phyloP scores from a whole-genome alignment of 1,140 invertebrate genomes.

The Euura lappo region DNA sequence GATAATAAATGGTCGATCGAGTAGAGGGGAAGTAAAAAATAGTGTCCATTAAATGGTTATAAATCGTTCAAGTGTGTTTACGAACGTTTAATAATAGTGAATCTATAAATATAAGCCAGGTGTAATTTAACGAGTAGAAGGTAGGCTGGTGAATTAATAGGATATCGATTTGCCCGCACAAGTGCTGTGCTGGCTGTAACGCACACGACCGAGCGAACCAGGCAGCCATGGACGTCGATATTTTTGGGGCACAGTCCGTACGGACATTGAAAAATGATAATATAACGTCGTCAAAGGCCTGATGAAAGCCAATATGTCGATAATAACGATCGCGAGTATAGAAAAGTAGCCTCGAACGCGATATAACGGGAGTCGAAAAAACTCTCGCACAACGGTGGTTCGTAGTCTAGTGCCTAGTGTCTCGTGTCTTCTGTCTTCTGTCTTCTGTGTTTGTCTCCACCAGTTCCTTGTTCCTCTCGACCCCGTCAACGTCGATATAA shows the following conservation, averaged over 20 bases:
- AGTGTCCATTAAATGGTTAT: not conserved
- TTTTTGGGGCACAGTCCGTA: constrained; percentile 51
- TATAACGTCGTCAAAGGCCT: constrained; percentile 32
- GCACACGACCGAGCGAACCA: constrained; percentile 29
- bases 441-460: not conserved
- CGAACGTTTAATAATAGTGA: not conserved
- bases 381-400: constrained; percentile 1
- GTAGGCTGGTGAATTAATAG: constrained; percentile 51
- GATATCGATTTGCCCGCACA: constrained; percentile 50
- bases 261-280: not conserved
- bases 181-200: constrained; percentile 38
- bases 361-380: not conserved
- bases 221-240: constrained; percentile 56
- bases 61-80: not conserved
- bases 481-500: not conserved
- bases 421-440: not conserved
- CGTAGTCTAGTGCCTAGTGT: not conserved
- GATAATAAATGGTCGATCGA: constrained; percentile 30
- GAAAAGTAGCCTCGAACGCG: not conserved
- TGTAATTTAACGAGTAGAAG: constrained; percentile 48
- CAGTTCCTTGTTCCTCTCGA: not conserved
- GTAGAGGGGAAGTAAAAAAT: not conserved
- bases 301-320: constrained; percentile 20
- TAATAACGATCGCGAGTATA: not conserved
- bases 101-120: constrained; percentile 26